Evolutionary conservation across 2,113 vertebrate genomes (phyloP).

Genomic region (Varanus komodoensis): DNA sequence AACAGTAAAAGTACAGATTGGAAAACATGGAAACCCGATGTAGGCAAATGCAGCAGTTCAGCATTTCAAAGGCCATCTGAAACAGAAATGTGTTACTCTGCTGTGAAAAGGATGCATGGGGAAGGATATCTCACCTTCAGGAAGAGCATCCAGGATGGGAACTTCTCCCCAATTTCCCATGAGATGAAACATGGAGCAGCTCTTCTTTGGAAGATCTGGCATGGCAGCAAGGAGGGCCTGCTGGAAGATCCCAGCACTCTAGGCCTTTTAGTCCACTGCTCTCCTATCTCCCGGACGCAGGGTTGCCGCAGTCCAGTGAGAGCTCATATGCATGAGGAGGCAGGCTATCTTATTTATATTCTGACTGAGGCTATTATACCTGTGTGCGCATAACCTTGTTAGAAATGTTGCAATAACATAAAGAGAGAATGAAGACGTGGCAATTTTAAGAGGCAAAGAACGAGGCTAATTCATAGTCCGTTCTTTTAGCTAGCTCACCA

Average conservation of each 20-base stretch:
- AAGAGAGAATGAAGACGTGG: no score
- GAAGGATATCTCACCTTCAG: not conserved
- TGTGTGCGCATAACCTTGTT: not conserved
- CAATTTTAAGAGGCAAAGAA: not conserved
- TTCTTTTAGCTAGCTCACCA: not conserved
- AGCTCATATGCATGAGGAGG: not conserved
- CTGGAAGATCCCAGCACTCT: no score
- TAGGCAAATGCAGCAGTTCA: not conserved
- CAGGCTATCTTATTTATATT: not conserved
- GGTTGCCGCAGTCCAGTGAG: not conserved
- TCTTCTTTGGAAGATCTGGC: not conserved
- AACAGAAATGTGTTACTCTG: not conserved
- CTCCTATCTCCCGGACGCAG: no score
- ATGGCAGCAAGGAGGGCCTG: not conserved
- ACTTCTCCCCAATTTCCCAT: not conserved
- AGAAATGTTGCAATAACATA: no score
- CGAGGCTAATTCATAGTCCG: not conserved
- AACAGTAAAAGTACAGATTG: not conserved
- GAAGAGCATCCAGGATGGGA: not conserved
- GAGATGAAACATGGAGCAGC: not conserved
- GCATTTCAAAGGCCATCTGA: not conserved
- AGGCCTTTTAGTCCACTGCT: no score
- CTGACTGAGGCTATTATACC: not conserved
- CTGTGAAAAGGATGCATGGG: not conserved
- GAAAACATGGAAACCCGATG: not conserved